Percentiles rank a stretch among this genome's conserved stretches.
These are phyloP conservation scores for Neopipo cinnamomea DNA, from an alignment of 2,113 vertebrate species.

Conservation along the genomic window DNA sequence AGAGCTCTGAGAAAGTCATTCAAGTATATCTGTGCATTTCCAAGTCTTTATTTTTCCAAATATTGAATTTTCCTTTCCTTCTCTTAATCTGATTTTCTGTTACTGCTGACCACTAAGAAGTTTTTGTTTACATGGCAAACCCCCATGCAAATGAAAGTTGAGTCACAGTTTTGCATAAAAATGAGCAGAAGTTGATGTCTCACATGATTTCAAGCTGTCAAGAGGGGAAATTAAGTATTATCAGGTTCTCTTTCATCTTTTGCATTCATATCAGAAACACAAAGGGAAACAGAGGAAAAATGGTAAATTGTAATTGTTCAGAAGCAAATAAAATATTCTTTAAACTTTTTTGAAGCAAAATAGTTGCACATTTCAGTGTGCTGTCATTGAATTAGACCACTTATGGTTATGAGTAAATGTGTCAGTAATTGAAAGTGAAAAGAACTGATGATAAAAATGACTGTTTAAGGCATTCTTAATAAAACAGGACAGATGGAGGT, in stretches of 20 bases:
- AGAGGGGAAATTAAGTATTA: neutral
- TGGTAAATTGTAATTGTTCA: neutral
- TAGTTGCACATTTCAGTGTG: neutral
- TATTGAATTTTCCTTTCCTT: neutral
- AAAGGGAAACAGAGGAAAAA: neutral
- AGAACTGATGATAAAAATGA: neutral
- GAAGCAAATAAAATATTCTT: neutral
- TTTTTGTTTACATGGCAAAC: neutral
- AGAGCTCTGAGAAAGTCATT: neutral
- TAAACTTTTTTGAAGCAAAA: neutral
- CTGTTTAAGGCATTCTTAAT: neutral
- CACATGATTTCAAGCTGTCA: neutral
- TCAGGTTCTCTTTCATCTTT: neutral
- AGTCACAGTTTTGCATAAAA: neutral
- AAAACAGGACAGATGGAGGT: neutral
- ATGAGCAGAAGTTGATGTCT: neutral
- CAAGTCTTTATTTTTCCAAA: neutral
- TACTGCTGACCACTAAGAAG: neutral
- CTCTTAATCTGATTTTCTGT: neutral
- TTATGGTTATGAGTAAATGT: neutral
- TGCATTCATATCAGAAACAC: neutral
- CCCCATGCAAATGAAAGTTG: neutral
- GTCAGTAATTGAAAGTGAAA: neutral
- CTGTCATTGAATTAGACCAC: neutral
- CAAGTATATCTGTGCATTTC: neutral